Evolutionary conservation across 2,888 invertebrate species (phyloP), one percentile per base, ranked within the genome.

Genomic region (Eupsilia transversa): DNA sequence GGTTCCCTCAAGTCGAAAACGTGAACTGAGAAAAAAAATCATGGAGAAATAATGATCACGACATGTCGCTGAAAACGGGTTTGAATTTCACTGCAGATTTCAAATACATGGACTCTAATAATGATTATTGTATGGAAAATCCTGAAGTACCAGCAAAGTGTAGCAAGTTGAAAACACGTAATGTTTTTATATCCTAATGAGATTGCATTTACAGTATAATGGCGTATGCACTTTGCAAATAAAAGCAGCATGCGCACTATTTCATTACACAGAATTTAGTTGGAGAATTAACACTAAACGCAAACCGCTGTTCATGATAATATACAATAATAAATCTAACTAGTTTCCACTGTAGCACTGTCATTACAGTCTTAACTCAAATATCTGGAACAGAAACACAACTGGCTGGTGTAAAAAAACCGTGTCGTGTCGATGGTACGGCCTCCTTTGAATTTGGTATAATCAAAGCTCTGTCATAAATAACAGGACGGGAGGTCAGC

Each of bases 321-420:
- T 65, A 72, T 57, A 77, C 60, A 68, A 68, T 61, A 61, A 65
- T 82, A 77, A 77, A 61, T 72, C 66, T 41, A 23, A 52, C 7
- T 35, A 1, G 3, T 64, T 17, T 54, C 2, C 6, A 56, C 3
- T 33, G 4, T 6, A 17, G 27, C 2, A 33, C n/a, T 56, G 6
- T 1, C 30, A 65, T 68, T 17, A 33, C 3, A 46, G 30, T 30
- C 64, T 63, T 30, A 43, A 71, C n/a, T 59, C 9, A 64, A 54
- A 79, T n/a, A 5, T 41, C 10, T 27, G 33, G 0, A 27, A 77
- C 23, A 56, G 17, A 33, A 76, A 61, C 54, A 20, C 3, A 30
- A 43, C 6, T n/a, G 52, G 1, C 14, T 20, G 23, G 20, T 43
- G 20, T 14, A 30, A 27, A 3, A 30, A 27, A 41, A 23, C n/a